Percentiles rank a stretch among this genome's conserved stretches.
Evolutionary conservation across 2,113 vertebrate genomes (phyloP).

Genomic region (Romanogobio albipinnatus): DNA sequence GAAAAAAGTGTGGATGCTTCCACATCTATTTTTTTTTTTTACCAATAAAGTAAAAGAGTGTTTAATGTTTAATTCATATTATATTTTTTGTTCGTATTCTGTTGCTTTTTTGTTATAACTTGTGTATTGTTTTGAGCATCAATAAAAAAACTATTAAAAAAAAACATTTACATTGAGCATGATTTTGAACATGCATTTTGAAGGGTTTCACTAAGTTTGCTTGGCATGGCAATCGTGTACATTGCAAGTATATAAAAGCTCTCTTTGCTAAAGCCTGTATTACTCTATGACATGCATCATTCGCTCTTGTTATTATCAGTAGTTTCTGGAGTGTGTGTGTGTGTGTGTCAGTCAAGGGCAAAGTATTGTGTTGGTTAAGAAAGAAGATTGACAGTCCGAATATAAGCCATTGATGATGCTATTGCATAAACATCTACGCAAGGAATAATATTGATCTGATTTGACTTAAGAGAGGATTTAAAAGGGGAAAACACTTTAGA

Average conservation of each 20-base stretch:
- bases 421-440: conserved; percentile 6
- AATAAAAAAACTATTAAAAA: too few relatives aligned
- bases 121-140: too few relatives aligned
- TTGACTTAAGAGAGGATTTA: background rate
- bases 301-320: background rate
- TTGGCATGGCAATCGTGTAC: background rate
- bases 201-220: background rate
- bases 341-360: background rate
- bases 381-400: background rate
- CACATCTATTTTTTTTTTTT: too few relatives aligned
- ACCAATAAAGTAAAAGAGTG: too few relatives aligned
- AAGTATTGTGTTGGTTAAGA: background rate
- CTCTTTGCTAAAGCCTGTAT: background rate
- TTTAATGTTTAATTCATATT: too few relatives aligned
- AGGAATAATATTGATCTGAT: conserved; percentile 5
- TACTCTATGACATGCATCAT: background rate
- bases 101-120: too few relatives aligned
- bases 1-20: too few relatives aligned
- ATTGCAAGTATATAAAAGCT: background rate
- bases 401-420: background rate
- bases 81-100: too few relatives aligned
- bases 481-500: background rate
- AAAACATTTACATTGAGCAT: too few relatives aligned
- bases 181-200: background rate
- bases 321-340: background rate